phyloP scores from a whole-genome alignment of 2,113 vertebrate genomes.

The Beaufortia kweichowensis region DNA sequence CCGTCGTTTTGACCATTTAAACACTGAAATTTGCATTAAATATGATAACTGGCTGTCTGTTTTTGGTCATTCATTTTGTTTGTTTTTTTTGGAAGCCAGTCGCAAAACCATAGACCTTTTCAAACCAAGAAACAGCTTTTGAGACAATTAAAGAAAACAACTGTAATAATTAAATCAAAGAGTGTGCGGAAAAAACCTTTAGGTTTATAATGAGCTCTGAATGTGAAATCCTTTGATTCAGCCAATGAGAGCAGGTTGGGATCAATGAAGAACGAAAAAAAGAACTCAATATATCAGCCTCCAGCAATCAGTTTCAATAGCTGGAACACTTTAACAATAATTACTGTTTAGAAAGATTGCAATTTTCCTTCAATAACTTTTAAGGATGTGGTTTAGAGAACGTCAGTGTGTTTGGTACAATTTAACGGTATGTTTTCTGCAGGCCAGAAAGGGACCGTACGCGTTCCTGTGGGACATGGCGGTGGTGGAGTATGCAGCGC shows the following conservation, averaged over 20 bases:
- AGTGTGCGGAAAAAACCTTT: conserved; percentile 20
- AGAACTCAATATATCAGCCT: conserved; percentile 10
- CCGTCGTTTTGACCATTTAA: no score
- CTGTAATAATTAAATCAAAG: not conserved
- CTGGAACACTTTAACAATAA: not conserved
- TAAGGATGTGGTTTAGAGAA: not conserved
- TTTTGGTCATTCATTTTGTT: no score
- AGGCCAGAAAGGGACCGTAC: conserved; percentile 92
- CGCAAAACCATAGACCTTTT: not conserved
- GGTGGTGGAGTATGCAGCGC: conserved; percentile 91
- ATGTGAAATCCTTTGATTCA: not conserved
- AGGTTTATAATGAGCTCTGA: not conserved
- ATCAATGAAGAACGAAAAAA: not conserved
- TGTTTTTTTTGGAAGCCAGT: not conserved
- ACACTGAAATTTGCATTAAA: no score
- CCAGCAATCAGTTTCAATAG: not conserved
- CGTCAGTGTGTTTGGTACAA: no score
- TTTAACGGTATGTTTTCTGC: conserved; percentile 32
- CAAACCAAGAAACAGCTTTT: not conserved
- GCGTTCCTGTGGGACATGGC: conserved; percentile 98
- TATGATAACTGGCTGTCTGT: no score
- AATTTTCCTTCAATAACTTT: not conserved
- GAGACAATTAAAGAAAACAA: not conserved
- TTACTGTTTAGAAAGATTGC: no score
- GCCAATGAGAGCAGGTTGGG: not conserved